Evolutionary conservation across 2,113 vertebrate species (phyloP).

Genomic region (Ovibos moschatus): DNA sequence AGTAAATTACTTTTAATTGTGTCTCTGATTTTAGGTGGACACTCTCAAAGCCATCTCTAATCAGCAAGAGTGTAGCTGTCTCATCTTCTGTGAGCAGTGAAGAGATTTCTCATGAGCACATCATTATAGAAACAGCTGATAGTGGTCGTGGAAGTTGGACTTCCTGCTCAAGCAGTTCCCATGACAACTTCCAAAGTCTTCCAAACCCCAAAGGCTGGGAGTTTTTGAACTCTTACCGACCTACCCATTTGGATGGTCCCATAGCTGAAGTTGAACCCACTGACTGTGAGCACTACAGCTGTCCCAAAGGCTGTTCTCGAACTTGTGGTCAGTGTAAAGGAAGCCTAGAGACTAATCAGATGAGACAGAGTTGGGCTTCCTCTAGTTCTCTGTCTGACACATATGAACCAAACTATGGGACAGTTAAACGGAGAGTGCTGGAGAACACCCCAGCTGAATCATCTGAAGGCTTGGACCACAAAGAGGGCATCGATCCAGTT

Average conservation of each 20-base stretch:
- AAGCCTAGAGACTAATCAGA: slow-evolving; percentile 79
- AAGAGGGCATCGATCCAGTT: slow-evolving; percentile 81
- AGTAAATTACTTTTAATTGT: not conserved
- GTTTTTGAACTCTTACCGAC: slow-evolving; percentile 83
- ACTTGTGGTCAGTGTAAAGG: slow-evolving; percentile 81
- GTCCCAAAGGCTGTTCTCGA: slow-evolving; percentile 76
- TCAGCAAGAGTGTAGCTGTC: slow-evolving; percentile 83
- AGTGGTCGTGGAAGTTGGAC: slow-evolving; percentile 98
- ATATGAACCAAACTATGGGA: slow-evolving; percentile 90
- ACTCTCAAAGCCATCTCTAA: slow-evolving; percentile 75
- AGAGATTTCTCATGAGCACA: slow-evolving; percentile 91
- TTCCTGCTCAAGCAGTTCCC: slow-evolving; percentile 95
- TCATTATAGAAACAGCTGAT: slow-evolving; percentile 87
- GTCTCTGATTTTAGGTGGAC: slow-evolving; percentile 77
- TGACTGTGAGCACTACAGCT: slow-evolving; percentile 76
- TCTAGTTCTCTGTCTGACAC: slow-evolving; percentile 92
- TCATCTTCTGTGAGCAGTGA: slow-evolving; percentile 88
- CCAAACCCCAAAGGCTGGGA: slow-evolving; percentile 87
- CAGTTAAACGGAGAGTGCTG: slow-evolving; percentile 87
- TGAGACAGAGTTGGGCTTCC: slow-evolving; percentile 92
- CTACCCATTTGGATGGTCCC: slow-evolving; percentile 85
- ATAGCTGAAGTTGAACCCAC: slow-evolving; percentile 87
- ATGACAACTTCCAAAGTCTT: slow-evolving; percentile 95
- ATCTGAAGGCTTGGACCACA: slow-evolving; percentile 79
- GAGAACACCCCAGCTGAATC: slow-evolving; percentile 78